Base-by-base conservation (phyloP, 2,888 invertebrate species). In the Axea sp. region DNA sequence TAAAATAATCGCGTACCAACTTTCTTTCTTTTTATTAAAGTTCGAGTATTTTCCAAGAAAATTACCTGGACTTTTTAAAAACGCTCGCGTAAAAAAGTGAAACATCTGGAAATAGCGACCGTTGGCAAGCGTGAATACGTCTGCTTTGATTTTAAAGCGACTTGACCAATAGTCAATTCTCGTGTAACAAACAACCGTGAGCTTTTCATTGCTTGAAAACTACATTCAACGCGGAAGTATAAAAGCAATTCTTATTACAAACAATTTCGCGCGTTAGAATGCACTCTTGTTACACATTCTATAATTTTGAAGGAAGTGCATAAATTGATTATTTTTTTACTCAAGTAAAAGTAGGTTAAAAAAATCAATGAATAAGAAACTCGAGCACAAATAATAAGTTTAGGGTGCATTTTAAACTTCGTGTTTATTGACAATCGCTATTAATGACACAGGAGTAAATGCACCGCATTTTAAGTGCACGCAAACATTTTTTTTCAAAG, bases 21-120 rank as follows among this genome's bases (percentile, higher is more conserved):
- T 39, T 55, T 55, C 53, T 55, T 30, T 37, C 39, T 55, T 55
- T 55, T n/a, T n/a, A n/a, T 17, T 35, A 51, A 31, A 19, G 9
- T 39, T 4, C 24, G 17, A 37, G 6, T 8, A 6, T 28, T 55
- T 55, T 17, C 37, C 8, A 12, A n/a, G n/a, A n/a, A n/a, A n/a
- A n/a, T n/a, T n/a, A 49, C 22, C 14, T 33, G n/a, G 24, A 8
- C 1, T 22, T 49, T 22, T 12, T n/a, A 41, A 26, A 39, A 28
- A 53, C 14, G 8, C 49, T 24, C 3, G 17, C 5, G 28, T 17
- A n/a, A 53, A 26, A 53, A 51, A 37, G 37, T 26, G n/a, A 53
- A 39, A 14, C 31, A 47, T 11, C 30, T 45, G 45, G 30, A 45
- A 45, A 45, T 45, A 45, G 45, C 14, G 5, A 15, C 28, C 11